Evolutionary conservation across 2,797 vertebrate species (phyloP).

Genomic region (Hydrocynus forskahlii): DNA sequence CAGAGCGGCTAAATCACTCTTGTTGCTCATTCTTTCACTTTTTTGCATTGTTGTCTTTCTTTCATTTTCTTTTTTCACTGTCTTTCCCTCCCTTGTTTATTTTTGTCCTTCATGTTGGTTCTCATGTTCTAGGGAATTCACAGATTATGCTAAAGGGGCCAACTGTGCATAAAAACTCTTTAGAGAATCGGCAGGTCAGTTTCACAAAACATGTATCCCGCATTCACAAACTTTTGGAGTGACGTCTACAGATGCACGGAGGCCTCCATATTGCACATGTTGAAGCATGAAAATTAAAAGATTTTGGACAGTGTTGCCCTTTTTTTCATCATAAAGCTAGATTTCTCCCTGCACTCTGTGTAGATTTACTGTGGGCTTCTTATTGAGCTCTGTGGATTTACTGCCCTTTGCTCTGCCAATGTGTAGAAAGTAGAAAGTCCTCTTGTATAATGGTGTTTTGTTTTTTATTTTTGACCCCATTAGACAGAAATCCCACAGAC

Average conservation of each 20-base stretch:
- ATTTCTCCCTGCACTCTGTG: background rate
- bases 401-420: constrained; percentile 30
- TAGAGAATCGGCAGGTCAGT: no score
- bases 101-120: constrained; percentile 17
- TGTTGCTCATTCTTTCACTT: background rate
- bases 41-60: background rate
- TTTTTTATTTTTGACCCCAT: constrained; percentile 50
- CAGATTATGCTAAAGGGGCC: no score
- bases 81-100: constrained; percentile 59
- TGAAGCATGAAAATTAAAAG: background rate
- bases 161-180: no score
- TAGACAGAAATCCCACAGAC: constrained; percentile 51
- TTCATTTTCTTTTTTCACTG: constrained; percentile 42
- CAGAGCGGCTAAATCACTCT: background rate
- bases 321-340: background rate
- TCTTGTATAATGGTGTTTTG: constrained; percentile 42
- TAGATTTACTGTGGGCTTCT: constrained; percentile 33
- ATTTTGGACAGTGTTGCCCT: background rate
- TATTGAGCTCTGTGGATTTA: constrained; percentile 38
- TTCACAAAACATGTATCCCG: background rate
- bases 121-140: no score
- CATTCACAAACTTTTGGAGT: background rate
- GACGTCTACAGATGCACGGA: background rate
- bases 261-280: background rate
- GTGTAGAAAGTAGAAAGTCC: constrained; percentile 17